Evolutionary conservation across 2,113 vertebrate genomes (phyloP).

Genomic region (Sapajus apella): DNA sequence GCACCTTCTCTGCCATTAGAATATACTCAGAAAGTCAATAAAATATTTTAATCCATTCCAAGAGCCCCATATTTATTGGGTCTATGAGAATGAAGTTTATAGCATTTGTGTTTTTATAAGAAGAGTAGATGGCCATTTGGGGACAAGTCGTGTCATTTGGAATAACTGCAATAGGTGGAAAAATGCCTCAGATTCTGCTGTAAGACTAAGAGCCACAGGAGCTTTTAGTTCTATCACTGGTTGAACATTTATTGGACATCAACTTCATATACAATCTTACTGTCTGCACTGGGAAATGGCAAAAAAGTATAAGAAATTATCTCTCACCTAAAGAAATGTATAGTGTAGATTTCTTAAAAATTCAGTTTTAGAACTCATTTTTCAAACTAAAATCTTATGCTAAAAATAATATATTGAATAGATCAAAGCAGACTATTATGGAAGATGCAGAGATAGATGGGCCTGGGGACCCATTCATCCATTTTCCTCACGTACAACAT

Average conservation of each 20-base stretch:
- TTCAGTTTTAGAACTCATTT: neutral
- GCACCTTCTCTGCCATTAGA: neutral
- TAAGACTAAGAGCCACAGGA: neutral
- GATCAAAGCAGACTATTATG: neutral
- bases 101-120: neutral
- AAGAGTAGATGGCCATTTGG: neutral
- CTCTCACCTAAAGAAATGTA: neutral
- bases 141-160: neutral
- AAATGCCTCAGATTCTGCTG: neutral
- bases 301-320: neutral
- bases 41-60: constrained; percentile 26
- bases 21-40: neutral
- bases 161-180: neutral
- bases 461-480: neutral
- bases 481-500: neutral
- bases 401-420: neutral
- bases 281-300: neutral
- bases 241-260: neutral
- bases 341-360: neutral
- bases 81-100: constrained; percentile 18
- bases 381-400: neutral
- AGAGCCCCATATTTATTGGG: neutral
- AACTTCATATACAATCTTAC: neutral
- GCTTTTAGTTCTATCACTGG: neutral
- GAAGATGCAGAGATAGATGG: neutral